Evolutionary conservation across 2,113 vertebrate genomes (phyloP), one percentile per base, ranked within the genome.

Genomic region (Vulpes lagopus): DNA sequence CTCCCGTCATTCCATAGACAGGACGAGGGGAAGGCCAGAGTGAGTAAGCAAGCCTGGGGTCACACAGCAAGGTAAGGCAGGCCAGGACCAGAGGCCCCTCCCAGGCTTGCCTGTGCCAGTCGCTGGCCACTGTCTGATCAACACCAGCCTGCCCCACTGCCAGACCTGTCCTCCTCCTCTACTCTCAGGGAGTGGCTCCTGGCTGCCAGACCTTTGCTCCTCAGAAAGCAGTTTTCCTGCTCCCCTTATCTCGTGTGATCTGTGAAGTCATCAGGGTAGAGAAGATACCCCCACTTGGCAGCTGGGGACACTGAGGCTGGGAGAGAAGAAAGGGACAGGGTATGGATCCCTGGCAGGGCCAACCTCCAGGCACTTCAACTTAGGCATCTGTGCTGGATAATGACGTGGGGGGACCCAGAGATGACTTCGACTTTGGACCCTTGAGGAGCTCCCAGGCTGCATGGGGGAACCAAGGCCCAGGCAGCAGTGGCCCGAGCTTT

Each of bases 161-260:
- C 35, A 23, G 84, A 22, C n/a, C 78, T 67, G n/a, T 43, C 27
- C 59, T 92, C 73, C 43, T 51, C 57, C 35, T 88, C 86, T 7
- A 1, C n/a, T 55, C 83, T 85, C 17, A 0, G 78, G 97, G 97
- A 79, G 96, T 83, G 97, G 91, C 73, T 91, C 86, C 95, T 4
- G 10, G 30, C 30, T 85, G 85, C 85, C 88, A 55, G 96, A 97
- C 80, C 98, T 98, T 98, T 97, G 97, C 71, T 93, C 93, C 86
- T 73, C 20, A 8, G 23, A 73, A 94, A 86, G 60, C 23, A 16
- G 55, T 55, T 43, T 59, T n/a, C 78, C 69, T 25, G 11, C 10
- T 20, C 16, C n/a, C 78, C 81, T 89, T 97, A 97, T 97, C 93
- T 82, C 55, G 53, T 51, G 38, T 1, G 5, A 96, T 92, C 73